Percentiles rank a stretch among this genome's conserved stretches.
Conservation (phyloP, 2,113 vertebrate species). For the Plectropomus leopardus region DNA sequence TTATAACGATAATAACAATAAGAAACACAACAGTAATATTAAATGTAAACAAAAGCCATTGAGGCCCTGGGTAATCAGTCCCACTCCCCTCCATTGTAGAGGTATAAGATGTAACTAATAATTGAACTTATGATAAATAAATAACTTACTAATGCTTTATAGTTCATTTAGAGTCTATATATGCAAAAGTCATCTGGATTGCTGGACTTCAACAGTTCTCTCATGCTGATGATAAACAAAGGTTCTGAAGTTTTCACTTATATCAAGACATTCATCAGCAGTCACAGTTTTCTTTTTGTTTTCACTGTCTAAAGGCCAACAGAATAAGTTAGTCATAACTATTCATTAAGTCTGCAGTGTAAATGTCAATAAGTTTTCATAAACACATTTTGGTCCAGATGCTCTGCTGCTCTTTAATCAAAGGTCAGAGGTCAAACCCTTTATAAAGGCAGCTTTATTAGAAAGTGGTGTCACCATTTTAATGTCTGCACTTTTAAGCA, state of each 20-base stretch:
- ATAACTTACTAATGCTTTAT: not conserved
- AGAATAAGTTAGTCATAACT: not conserved
- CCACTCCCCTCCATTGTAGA: no score
- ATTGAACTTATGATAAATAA: constrained; percentile 1
- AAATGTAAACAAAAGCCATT: no score
- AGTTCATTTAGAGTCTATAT: not conserved
- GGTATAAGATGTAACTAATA: not conserved
- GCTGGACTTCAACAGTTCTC: no score
- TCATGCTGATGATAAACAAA: not conserved
- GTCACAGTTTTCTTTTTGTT: not conserved
- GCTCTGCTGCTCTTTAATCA: not conserved
- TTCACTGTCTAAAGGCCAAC: not conserved
- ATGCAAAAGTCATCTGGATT: no score
- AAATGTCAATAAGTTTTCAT: not conserved
- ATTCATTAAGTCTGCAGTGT: not conserved
- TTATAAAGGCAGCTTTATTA: no score
- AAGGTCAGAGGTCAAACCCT: not conserved
- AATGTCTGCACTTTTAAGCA: no score
- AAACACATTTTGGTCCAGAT: not conserved
- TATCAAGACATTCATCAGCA: not conserved
- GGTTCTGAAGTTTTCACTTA: not conserved
- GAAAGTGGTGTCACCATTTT: not conserved
- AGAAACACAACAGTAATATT: no score
- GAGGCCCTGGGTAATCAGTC: no score
- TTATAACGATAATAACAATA: no score